Conservation (phyloP, 2,113 vertebrate species). For the Trematomus loennbergii region DNA sequence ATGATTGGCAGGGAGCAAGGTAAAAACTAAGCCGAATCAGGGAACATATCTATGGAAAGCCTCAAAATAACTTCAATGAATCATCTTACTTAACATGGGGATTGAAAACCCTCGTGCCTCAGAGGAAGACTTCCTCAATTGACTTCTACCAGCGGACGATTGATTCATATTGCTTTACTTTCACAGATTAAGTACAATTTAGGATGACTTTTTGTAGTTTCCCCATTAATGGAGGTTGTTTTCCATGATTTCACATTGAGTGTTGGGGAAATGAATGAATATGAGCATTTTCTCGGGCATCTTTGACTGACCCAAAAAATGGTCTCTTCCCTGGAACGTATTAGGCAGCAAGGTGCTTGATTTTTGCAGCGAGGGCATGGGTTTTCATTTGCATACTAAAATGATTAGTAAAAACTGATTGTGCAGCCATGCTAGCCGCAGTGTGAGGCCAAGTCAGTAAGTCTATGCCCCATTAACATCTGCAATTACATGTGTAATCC, state of each 20-base stretch:
- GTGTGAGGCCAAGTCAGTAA: background rate
- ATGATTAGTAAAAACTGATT: background rate
- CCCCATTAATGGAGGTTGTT: too few relatives aligned
- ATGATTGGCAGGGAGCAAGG: background rate
- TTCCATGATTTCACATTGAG: too few relatives aligned
- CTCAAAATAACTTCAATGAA: background rate
- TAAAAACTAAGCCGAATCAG: background rate
- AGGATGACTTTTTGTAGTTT: background rate
- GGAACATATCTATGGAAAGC: background rate
- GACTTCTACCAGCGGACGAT: background rate
- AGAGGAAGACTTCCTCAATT: background rate
- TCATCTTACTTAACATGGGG: background rate
- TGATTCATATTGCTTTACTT: background rate
- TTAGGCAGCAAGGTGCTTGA: background rate
- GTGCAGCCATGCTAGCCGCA: background rate
- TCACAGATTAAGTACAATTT: background rate
- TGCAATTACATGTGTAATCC: background rate
- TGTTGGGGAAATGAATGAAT: too few relatives aligned
- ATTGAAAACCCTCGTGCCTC: background rate
- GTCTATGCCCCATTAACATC: background rate
- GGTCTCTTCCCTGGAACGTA: background rate
- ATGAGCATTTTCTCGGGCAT: too few relatives aligned
- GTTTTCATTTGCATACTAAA: background rate
- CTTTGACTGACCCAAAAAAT: background rate
- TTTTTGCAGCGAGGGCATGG: background rate